These are phyloP conservation scores for Aphelenchoides besseyi DNA, from an alignment of 1,140 invertebrate genomes.

Conservation along the genomic window DNA sequence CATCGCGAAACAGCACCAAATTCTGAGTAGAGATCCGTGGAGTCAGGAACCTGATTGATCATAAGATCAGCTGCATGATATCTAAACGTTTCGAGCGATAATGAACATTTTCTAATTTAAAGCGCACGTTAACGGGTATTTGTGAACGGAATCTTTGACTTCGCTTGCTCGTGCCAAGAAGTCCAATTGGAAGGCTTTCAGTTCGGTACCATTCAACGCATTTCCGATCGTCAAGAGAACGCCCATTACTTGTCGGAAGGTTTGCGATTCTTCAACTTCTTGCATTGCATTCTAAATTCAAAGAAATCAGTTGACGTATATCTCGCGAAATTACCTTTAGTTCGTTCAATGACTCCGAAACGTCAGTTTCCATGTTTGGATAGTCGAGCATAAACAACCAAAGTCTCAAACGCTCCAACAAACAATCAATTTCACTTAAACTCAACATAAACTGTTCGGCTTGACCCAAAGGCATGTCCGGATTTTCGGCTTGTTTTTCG, in stretches of 20 bases:
- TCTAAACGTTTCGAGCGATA: slow-evolving; percentile 89
- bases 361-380: slow-evolving; percentile 91
- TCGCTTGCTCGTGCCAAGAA: slow-evolving; percentile 96
- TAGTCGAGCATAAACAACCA: slow-evolving; percentile 99
- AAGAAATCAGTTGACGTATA: slow-evolving; percentile 58
- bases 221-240: slow-evolving; percentile 90
- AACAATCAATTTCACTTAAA: slow-evolving; percentile 87
- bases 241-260: slow-evolving; percentile 87
- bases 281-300: slow-evolving; percentile 97
- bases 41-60: slow-evolving; percentile 87
- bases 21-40: slow-evolving; percentile 92
- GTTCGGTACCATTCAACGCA: slow-evolving; percentile 88
- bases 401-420: slow-evolving; percentile 85
- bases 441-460: slow-evolving; percentile 97
- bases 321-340: slow-evolving; percentile 19
- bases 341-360: slow-evolving; percentile 80
- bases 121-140: slow-evolving; percentile 64
- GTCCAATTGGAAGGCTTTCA: slow-evolving; percentile 92
- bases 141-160: slow-evolving; percentile 87
- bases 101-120: slow-evolving; percentile 74
- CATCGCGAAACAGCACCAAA: slow-evolving; percentile 86
- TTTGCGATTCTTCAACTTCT: slow-evolving; percentile 81
- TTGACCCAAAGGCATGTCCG: slow-evolving; percentile 88
- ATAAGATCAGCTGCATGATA: slow-evolving; percentile 96
- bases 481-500: slow-evolving; percentile 86